A percentile compares a stretch with the other conserved stretches of the same genome.
These are phyloP conservation scores for Villa cingulata DNA, from an alignment of 2,888 invertebrate species.

Conservation along the genomic window DNA sequence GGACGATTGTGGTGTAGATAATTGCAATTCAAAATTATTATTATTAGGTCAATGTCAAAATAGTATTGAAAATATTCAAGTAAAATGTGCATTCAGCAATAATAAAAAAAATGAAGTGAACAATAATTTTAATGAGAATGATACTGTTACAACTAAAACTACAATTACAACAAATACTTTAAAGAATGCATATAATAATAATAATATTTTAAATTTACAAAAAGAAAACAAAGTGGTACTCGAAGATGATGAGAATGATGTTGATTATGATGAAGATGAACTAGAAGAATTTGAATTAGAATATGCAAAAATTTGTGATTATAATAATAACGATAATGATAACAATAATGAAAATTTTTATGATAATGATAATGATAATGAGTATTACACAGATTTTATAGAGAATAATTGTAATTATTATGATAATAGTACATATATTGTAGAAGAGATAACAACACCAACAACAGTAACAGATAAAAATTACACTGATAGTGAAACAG, in stretches of 20 bases:
- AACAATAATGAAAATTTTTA: not conserved
- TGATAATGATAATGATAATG: not conserved
- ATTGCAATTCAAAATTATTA: not conserved
- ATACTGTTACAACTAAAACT: too few relatives aligned
- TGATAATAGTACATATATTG: not conserved
- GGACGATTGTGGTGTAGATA: not conserved
- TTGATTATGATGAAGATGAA: not conserved
- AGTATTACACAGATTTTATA: not conserved
- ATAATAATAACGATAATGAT: not conserved
- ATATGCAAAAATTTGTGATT: not conserved
- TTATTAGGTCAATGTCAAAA: not conserved
- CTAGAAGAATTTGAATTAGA: not conserved
- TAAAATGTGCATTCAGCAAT: not conserved
- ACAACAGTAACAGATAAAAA: not conserved
- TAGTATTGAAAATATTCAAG: not conserved
- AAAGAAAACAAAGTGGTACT: too few relatives aligned
- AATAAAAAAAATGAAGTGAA: not conserved
- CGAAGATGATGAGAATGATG: not conserved
- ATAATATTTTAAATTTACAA: too few relatives aligned
- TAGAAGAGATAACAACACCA: too few relatives aligned
- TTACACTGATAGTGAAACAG: not conserved
- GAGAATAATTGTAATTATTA: not conserved
- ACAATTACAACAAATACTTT: too few relatives aligned
- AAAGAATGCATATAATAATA: not conserved
- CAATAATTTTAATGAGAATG: too few relatives aligned